Base-by-base conservation (phyloP, 2,113 vertebrate species). In the Fulmarus glacialis region DNA sequence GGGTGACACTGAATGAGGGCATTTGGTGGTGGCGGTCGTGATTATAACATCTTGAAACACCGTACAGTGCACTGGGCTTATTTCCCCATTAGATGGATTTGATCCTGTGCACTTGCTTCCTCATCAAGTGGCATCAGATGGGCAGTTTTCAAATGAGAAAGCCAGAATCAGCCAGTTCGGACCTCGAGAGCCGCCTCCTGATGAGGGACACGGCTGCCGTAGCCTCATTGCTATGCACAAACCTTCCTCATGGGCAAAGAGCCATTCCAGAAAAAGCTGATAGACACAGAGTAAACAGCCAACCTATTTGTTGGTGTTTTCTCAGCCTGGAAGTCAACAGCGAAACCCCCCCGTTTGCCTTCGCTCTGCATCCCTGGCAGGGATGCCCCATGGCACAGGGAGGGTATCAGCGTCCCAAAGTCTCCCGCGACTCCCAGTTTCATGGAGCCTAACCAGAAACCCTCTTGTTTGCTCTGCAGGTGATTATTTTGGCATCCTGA, bases 401-500 rank as follows among this genome's bases (percentile, higher is more conserved):
- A 47, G 22, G 38, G 45, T 8, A 4, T 22, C 29, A 0, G 11
- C 0, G 4, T 81, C 58, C 66, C 52, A 74, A 27, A 67, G 8
- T 16, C 26, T 38, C 36, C 15, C 0, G 0, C 0, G 1, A 17
- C 30, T 70, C 72, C n/a, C 58, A 26, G 0, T 55, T 78, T 38
- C 11, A 0, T 3, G 30, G 19, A 71, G 21, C 47, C 50, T 93
- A 66, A 96, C 34, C 27, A 58, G 17, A 92, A 77, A 5, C 73
- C n/a, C 50, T 82, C 62, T 94, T 94, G 47, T 64, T 47, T 93
- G 72, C 40, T 70, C 97, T 96, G 20, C 84, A 99, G 99, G 99
- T 42, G 99, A 99, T 95, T 99, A 99, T 82, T 99, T 99, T 43
- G 99, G 99, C 43, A 99, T 99, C 96, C 97, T 99, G 95, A 99